These are phyloP conservation scores for Lagodon rhomboides DNA, from an alignment of 2,797 vertebrate genomes.

Conservation along the genomic window DNA sequence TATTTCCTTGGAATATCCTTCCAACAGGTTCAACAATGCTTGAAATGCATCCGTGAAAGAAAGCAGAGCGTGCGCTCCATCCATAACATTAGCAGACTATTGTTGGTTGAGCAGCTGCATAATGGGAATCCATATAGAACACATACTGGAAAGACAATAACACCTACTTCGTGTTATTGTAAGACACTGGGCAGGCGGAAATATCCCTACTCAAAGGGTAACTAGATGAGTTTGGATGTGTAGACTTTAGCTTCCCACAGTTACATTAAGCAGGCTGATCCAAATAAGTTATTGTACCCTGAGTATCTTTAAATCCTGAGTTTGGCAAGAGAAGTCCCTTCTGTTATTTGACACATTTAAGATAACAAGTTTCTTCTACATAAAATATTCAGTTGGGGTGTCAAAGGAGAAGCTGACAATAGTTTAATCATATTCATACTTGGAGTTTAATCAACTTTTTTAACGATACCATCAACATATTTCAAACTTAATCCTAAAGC, in stretches of 20 bases:
- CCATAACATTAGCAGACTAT: constrained; percentile 21
- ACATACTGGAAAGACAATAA: constrained; percentile 3
- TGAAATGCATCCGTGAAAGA: constrained; percentile 47
- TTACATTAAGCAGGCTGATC: background rate
- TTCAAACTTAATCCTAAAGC: background rate
- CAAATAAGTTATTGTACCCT: background rate
- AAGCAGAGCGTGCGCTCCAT: constrained; percentile 29
- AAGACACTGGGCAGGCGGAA: background rate
- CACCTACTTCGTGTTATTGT: background rate
- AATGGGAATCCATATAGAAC: constrained; percentile 41
- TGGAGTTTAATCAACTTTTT: background rate
- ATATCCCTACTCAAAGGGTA: background rate
- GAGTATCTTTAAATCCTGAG: background rate
- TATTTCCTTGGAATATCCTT: constrained; percentile 7
- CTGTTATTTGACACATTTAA: background rate
- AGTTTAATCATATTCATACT: background rate
- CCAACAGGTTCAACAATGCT: constrained; percentile 46
- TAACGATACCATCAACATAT: background rate
- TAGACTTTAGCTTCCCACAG: background rate
- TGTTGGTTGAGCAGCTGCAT: constrained; percentile 41
- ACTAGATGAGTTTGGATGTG: constrained; percentile 12
- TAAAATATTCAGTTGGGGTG: background rate
- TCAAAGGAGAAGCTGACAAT: background rate
- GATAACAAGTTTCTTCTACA: background rate
- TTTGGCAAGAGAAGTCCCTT: background rate